A percentile compares a stretch with the other conserved stretches of the same genome.
These are phyloP conservation scores for Hypanus sabinus DNA, from an alignment of 2,113 vertebrate genomes.

Conservation along the genomic window DNA sequence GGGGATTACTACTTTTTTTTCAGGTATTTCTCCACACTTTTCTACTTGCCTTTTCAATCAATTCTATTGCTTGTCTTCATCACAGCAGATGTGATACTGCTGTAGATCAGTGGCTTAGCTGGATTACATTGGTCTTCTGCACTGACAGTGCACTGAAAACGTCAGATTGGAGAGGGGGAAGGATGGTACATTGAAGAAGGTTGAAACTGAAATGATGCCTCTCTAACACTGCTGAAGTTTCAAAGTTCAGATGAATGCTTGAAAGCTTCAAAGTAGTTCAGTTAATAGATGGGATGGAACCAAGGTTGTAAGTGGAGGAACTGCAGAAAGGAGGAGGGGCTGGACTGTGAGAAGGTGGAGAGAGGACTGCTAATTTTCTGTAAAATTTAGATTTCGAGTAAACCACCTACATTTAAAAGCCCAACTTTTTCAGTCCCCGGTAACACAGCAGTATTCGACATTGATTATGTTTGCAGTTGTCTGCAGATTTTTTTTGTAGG, in stretches of 20 bases:
- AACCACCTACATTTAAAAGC: neutral
- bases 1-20: neutral
- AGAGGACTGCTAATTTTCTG: neutral
- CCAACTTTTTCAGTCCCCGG: too few relatives aligned
- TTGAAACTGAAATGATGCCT: neutral
- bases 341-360: too few relatives aligned
- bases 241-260: neutral
- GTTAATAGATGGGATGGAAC: neutral
- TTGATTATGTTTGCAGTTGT: too few relatives aligned
- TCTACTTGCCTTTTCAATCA: neutral
- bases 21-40: neutral
- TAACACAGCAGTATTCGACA: too few relatives aligned
- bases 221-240: neutral
- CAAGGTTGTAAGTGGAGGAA: neutral
- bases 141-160: neutral
- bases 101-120: neutral
- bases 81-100: neutral
- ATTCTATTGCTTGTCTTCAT: neutral
- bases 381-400: neutral
- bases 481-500: too few relatives aligned
- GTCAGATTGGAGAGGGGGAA: neutral
- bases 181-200: accelerated
- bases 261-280: neutral
- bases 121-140: neutral
- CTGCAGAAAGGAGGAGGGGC: neutral